Evolutionary conservation across 2,113 vertebrate genomes (phyloP).

Genomic region (Picathartes gymnocephalus): DNA sequence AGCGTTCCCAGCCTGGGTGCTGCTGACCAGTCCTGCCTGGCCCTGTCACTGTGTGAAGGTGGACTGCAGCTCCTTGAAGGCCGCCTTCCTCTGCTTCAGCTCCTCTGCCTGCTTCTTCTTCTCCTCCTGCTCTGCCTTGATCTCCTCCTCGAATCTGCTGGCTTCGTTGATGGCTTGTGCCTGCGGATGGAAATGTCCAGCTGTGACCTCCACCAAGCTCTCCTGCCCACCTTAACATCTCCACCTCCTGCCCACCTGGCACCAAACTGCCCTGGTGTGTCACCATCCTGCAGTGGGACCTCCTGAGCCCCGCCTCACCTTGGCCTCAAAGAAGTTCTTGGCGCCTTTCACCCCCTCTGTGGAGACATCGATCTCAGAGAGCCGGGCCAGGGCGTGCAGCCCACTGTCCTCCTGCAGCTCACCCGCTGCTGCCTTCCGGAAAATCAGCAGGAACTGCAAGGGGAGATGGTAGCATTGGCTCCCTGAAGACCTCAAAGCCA

Average conservation of each 20-base stretch:
- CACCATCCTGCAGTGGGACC: rapidly evolving
- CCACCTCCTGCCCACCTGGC: neutral
- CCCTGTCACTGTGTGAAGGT: constrained; percentile 79
- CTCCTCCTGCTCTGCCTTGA: constrained; percentile 90
- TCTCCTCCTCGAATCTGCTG: constrained; percentile 91
- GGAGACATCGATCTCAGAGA: constrained; percentile 93
- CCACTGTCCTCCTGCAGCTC: constrained; percentile 92
- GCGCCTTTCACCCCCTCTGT: constrained; percentile 92
- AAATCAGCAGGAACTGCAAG: constrained; percentile 90
- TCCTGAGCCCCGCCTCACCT: constrained; percentile 72
- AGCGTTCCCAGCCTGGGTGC: neutral
- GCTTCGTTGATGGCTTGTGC: constrained; percentile 85
- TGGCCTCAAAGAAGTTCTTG: constrained; percentile 95
- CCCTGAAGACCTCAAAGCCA: neutral
- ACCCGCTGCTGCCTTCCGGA: constrained; percentile 90
- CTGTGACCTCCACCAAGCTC: neutral
- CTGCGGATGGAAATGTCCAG: constrained; percentile 4
- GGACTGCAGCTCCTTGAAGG: constrained; percentile 90
- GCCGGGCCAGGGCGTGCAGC: constrained; percentile 82
- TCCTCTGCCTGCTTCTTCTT: constrained; percentile 91
- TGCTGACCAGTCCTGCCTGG: neutral
- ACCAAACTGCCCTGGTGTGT: rapidly evolving
- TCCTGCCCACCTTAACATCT: neutral
- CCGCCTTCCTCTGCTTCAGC: constrained; percentile 85
- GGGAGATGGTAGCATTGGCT: neutral